Conservation (phyloP, 2,113 vertebrate genomes). For the Clarias gariepinus region DNA sequence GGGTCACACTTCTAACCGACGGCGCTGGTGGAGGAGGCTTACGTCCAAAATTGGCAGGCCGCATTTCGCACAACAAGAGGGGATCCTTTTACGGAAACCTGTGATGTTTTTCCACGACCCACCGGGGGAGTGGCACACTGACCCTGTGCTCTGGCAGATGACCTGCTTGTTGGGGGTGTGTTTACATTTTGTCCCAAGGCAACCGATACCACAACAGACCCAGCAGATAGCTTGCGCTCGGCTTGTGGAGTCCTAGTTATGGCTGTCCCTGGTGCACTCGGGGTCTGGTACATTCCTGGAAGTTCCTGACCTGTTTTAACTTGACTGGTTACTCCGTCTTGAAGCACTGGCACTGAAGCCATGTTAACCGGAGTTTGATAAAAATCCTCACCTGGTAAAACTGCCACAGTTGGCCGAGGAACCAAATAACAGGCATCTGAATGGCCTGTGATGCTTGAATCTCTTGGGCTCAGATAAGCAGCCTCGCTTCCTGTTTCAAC, state of each 20-base stretch:
- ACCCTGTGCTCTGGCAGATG: slow-evolving; percentile 57
- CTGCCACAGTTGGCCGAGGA: slow-evolving; percentile 67
- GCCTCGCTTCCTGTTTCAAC: slow-evolving; percentile 61
- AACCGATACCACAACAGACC: slow-evolving; percentile 26
- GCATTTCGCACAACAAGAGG: slow-evolving; percentile 68
- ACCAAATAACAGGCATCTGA: slow-evolving; percentile 73
- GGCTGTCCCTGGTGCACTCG: slow-evolving; percentile 60
- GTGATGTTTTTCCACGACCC: slow-evolving; percentile 62
- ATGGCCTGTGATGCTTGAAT: slow-evolving; percentile 55
- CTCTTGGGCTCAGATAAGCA: slow-evolving; percentile 67
- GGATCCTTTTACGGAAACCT: slow-evolving; percentile 64
- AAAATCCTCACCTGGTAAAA: slow-evolving; percentile 68
- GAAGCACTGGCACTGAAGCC: slow-evolving; percentile 33
- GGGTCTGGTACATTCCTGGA: slow-evolving; percentile 71
- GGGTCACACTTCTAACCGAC: slow-evolving; percentile 74
- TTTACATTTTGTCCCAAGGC: slow-evolving; percentile 57
- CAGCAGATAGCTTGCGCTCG: slow-evolving; percentile 47
- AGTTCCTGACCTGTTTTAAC: slow-evolving; percentile 62
- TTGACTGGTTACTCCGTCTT: slow-evolving; percentile 40
- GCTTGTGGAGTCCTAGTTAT: slow-evolving; percentile 60
- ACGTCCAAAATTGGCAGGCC: slow-evolving; percentile 67
- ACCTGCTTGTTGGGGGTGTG: slow-evolving; percentile 54
- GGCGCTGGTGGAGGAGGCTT: slow-evolving; percentile 77
- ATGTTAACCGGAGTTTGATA: slow-evolving; percentile 74
- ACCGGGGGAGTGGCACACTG: slow-evolving; percentile 50